Conservation (phyloP, 1,140 invertebrate species). For the Apis mellifera region DNA sequence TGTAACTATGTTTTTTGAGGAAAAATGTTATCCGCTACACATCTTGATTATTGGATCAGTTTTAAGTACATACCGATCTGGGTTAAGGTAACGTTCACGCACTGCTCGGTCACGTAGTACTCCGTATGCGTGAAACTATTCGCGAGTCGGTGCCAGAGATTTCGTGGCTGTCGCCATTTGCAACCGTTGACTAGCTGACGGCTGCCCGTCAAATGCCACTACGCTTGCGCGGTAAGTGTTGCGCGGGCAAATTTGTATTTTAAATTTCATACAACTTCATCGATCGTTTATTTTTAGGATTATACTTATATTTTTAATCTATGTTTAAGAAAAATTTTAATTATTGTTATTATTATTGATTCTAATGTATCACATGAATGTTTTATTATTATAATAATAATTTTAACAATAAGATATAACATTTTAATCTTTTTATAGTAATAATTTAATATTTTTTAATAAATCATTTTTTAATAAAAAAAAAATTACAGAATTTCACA, state of each 20-base stretch:
- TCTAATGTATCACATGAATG: neutral
- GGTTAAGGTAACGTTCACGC: slow-evolving; percentile 60
- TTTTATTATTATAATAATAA: neutral
- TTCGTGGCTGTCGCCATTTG: slow-evolving; percentile 79
- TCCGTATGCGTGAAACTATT: slow-evolving; percentile 72
- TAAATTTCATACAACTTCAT: slow-evolving; percentile 30
- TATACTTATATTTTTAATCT: neutral
- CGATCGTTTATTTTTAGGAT: slow-evolving; percentile 20
- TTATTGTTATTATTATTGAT: neutral
- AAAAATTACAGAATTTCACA: no score
- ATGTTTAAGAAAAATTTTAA: neutral
- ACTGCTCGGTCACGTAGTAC: slow-evolving; percentile 67
- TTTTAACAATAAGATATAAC: neutral
- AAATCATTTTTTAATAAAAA: no score
- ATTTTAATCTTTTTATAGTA: neutral
- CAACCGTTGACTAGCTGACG: slow-evolving; percentile 76
- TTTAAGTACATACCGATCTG: slow-evolving; percentile 69
- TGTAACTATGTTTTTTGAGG: slow-evolving; percentile 7
- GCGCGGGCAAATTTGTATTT: slow-evolving; percentile 60
- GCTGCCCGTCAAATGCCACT: slow-evolving; percentile 63
- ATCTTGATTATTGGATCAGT: neutral
- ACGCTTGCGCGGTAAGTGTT: slow-evolving; percentile 48
- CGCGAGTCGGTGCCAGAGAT: slow-evolving; percentile 73
- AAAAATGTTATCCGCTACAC: slow-evolving; percentile 25
- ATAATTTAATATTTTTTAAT: neutral